Evolutionary conservation across 2,797 vertebrate genomes (phyloP), one percentile per base, ranked within the genome.

Genomic region (Manis javanica): DNA sequence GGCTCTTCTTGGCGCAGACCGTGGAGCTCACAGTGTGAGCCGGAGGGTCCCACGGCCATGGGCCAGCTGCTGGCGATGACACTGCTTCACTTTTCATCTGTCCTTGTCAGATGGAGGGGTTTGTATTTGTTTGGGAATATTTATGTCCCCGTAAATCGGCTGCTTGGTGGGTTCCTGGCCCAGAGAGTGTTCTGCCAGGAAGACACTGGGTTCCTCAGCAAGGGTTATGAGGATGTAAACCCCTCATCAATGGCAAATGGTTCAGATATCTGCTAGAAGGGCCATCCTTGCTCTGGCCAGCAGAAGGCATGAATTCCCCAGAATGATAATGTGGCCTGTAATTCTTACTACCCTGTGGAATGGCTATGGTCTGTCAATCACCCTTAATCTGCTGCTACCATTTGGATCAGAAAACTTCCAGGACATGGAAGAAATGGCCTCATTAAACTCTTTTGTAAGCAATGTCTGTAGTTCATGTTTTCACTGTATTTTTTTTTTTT

Each of bases 401-500:
- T 82, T 86, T 86, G 16, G 49, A n/a, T 71, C 19, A 84, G 61
- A 81, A 46, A 29, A 88, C 59, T 90, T 92, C 79, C 88, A 74
- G 14, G 6, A 34, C n/a, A 23, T 19, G 9, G 59, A 74, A 69
- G 68, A 57, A 26, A 49, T 4, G 29, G 11, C 39, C 49, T 84
- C 19, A 9, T 34, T 61, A 79, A 34, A 24, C 26, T 95, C 82
- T 91, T 86, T 18, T 59, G 16, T 21, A 37, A 90, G 16, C 46
- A 57, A 0, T 90, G 42, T 37, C 4, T 85, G 93, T 31, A 37
- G 64, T 75, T 85, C 6, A 0, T 66, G 57, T 51, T 75, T 37
- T 93, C 83, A 61, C 75, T 95, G 16, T 94, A 90, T n/a, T 8
- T 37, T 78, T 88, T 37, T 7, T 42, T 42, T 7, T 42, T 7